Percentiles rank a stretch among this genome's conserved stretches.
phyloP scores from a whole-genome alignment of 2,113 vertebrate genomes.

The Toxotes jaculatrix region DNA sequence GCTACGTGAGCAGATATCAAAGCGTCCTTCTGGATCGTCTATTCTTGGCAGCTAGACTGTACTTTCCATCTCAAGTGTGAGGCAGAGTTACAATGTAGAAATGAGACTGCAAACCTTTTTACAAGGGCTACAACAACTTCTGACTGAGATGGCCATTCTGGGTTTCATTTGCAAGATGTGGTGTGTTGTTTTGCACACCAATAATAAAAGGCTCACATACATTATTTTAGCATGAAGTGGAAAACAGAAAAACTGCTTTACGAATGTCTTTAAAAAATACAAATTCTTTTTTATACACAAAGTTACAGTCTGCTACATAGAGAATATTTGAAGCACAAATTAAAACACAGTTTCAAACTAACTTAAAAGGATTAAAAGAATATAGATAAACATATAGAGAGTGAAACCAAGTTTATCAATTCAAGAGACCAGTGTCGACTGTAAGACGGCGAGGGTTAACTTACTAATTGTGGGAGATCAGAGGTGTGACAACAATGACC shows the following conservation, averaged over 20 bases:
- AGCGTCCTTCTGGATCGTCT: constrained; percentile 70
- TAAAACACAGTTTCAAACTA: background rate
- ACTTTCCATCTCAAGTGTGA: constrained; percentile 74
- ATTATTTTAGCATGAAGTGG: constrained; percentile 26
- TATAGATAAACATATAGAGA: background rate
- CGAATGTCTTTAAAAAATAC: background rate
- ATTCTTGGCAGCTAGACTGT: constrained; percentile 69
- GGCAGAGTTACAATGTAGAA: constrained; percentile 60
- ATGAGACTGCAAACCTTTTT: constrained; percentile 63
- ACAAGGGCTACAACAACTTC: constrained; percentile 54
- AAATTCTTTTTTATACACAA: background rate
- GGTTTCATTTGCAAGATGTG: constrained; percentile 48
- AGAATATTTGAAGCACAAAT: background rate
- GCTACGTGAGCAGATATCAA: constrained; percentile 75
- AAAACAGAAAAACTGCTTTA: constrained; percentile 9
- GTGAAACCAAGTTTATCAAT: background rate
- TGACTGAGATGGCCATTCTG: constrained; percentile 27
- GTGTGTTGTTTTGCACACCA: constrained; percentile 29
- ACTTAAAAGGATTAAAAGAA: background rate
- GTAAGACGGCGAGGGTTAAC: constrained; percentile 19
- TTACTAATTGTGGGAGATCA: constrained; percentile 52
- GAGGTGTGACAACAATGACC: constrained; percentile 37
- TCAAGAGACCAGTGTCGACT: constrained; percentile 1
- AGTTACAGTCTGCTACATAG: background rate
- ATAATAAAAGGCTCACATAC: constrained; percentile 11